A percentile compares a stretch with the other conserved stretches of the same genome.
These are phyloP conservation scores for Clarias batrachus DNA, from an alignment of 2,113 vertebrate genomes.

Conservation along the genomic window DNA sequence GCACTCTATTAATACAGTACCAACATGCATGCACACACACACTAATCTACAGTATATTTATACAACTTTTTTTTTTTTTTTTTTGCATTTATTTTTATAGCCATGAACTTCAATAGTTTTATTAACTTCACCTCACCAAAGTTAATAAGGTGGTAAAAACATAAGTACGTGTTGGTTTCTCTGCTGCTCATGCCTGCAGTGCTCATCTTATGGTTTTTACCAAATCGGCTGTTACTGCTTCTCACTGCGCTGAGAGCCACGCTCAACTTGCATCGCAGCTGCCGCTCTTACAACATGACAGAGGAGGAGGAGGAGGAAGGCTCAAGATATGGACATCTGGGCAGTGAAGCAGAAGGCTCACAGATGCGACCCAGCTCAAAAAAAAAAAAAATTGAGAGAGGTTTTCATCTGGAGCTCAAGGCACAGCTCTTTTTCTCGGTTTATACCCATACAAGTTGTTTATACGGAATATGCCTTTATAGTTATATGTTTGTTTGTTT, in stretches of 20 bases:
- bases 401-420: constrained; percentile 5
- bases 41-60: not conserved
- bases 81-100: not conserved
- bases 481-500: not conserved
- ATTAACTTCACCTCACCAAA: not conserved
- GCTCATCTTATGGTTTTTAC: constrained; percentile 15
- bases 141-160: not conserved
- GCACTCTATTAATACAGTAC: no score
- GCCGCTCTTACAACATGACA: constrained; percentile 31
- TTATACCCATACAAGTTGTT: not conserved
- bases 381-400: not conserved
- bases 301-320: constrained; percentile 50
- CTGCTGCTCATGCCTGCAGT: not conserved
- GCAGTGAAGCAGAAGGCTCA: constrained; percentile 60
- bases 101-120: not conserved
- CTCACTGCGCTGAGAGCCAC: constrained; percentile 36
- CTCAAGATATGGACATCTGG: constrained; percentile 44
- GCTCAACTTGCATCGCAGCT: constrained; percentile 49
- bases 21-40: no score
- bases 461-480: not conserved
- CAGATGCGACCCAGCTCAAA: constrained; percentile 58
- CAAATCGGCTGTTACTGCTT: constrained; percentile 31
- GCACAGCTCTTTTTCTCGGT: not conserved
- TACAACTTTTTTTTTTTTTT: not conserved
- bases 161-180: not conserved